These are phyloP conservation scores for Morus bassanus DNA, from an alignment of 2,797 vertebrate species.

Conservation along the genomic window DNA sequence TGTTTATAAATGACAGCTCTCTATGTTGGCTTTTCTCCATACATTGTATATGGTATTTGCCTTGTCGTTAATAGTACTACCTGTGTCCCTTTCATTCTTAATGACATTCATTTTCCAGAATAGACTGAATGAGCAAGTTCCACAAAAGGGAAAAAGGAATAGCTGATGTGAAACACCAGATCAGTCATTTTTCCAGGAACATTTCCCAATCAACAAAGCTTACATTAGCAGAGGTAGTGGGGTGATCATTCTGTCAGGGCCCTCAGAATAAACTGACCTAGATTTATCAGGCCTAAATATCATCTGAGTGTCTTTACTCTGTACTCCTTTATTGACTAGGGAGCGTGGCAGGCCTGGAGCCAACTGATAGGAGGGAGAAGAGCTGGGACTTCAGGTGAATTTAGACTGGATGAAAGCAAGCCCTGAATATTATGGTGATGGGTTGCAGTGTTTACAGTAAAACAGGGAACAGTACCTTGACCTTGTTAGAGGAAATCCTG, in stretches of 20 bases:
- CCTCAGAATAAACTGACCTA: neutral
- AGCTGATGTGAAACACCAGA: neutral
- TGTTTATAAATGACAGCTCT: slow-evolving; percentile 1
- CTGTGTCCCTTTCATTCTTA: neutral
- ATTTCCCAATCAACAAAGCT: neutral
- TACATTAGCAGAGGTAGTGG: neutral
- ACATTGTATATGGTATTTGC: neutral
- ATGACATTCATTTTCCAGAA: neutral
- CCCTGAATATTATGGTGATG: neutral
- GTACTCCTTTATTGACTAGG: neutral
- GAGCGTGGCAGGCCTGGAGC: neutral
- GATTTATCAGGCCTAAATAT: neutral
- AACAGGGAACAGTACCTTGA: neutral
- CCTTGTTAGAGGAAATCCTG: neutral
- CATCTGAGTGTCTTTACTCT: neutral
- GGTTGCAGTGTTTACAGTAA: neutral
- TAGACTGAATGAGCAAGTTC: neutral
- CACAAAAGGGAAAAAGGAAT: neutral
- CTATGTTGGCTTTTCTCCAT: neutral
- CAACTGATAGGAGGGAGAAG: neutral
- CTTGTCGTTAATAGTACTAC: neutral
- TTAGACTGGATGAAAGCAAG: neutral
- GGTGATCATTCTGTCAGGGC: neutral
- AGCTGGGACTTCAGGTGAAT: neutral
- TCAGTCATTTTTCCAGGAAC: neutral